phyloP scores from a whole-genome alignment of 1,140 invertebrate genomes.

The Zaprionus gabonicus region DNA sequence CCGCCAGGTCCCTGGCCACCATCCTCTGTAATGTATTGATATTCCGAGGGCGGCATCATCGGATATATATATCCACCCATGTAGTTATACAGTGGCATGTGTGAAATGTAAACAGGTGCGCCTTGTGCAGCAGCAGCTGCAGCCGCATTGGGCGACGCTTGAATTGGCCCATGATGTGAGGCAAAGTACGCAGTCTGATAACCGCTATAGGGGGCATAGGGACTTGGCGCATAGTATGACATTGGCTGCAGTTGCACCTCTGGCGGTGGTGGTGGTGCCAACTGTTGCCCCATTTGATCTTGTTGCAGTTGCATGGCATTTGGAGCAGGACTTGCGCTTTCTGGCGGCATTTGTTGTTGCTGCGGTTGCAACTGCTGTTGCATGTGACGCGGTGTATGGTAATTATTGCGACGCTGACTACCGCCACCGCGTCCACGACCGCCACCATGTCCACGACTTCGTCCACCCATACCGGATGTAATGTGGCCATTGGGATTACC shows the following conservation, averaged over 20 bases:
- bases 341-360: constrained; percentile 54
- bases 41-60: constrained; percentile 64
- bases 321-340: constrained; percentile 43
- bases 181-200: constrained; percentile 72
- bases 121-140: constrained; percentile 73
- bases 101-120: constrained; percentile 62
- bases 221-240: constrained; percentile 65
- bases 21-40: constrained; percentile 64
- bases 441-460: constrained; percentile 50
- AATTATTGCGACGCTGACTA: constrained; percentile 65
- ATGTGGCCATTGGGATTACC: constrained; percentile 55
- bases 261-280: constrained; percentile 47
- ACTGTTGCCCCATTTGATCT: constrained; percentile 58
- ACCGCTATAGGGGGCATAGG: constrained; percentile 62
- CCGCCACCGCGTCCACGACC: constrained; percentile 53
- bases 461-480: constrained; percentile 47
- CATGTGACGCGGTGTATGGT: constrained; percentile 61
- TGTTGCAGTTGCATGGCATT: constrained; percentile 59
- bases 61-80: constrained; percentile 61
- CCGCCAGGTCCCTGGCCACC: constrained; percentile 43
- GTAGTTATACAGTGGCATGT: constrained; percentile 61
- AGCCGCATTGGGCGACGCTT: constrained; percentile 56
- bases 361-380: constrained; percentile 46
- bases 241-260: constrained; percentile 69
- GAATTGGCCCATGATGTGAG: constrained; percentile 60